Evolutionary conservation across 2,797 vertebrate species (phyloP), one percentile per base, ranked within the genome.

Genomic region (Ctenosaura bakeri): DNA sequence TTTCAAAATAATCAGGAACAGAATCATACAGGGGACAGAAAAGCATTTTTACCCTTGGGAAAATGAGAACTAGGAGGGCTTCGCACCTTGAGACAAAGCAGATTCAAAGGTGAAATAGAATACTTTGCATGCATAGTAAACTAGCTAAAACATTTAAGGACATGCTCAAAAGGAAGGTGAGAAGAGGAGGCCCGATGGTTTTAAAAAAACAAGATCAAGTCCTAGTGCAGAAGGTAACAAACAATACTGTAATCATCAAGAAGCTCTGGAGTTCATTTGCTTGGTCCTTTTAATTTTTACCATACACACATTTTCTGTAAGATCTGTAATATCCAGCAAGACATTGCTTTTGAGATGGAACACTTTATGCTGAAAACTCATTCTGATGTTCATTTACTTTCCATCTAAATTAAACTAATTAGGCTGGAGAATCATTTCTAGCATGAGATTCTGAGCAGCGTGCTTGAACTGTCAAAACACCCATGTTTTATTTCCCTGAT

Each of bases 261-360:
- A 77, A 24, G 26, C 62, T 66, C 32, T 62, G n/a, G 42, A 54
- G 8, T 77, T 84, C 16, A 71, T 56, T 82, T 38, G 42, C 69
- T 52, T 66, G 14, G 13, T 24, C 4, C 4, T 85, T 78, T 89
- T 78, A 89, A 77, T 56, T 52, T 56, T 71, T 69, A 29, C 42
- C 78, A 64, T n/a, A 16, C 4, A 35, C 6, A 42, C 73, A 54
- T 78, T 84, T 76, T 52, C 32, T 66, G 20, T 38, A n/a, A 38
- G 5, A 6, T 13, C 14, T 85, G n/a, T 38, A 54, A n/a, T 54
- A 42, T 32, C 29, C 54, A 85, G 29, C 26, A 54, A 50, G n/a
- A 50, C n/a, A 78, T 54, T 84, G 71, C 32, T 84, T 24, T 14
- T 52, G 22, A 85, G 35, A 77, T 84, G 88, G 59, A 89, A 54